Evolutionary conservation across 2,888 invertebrate genomes (phyloP), one percentile per base, ranked within the genome.

Genomic region (Noctua janthe): DNA sequence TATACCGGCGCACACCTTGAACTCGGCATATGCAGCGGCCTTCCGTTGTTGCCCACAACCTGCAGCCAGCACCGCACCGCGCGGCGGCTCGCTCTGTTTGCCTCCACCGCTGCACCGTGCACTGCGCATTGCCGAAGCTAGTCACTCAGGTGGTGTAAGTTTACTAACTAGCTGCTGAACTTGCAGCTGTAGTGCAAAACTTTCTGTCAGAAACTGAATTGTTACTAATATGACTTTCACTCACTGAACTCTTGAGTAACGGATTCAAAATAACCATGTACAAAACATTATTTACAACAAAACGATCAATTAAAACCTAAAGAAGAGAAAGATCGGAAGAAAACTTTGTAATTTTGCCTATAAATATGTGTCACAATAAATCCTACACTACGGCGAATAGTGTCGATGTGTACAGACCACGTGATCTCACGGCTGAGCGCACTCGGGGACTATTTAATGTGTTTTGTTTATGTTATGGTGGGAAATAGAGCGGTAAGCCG

Each of bases 401-500:
- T 51, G 66, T 47, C 79, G 73, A 39, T 49, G 49, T 23, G 35
- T 13, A 7, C 35, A 4, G 0, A 23, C 13, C 29, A 3, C 74
- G 15, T 11, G 71, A 59, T 35, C 54, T 15, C 56, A 64, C 82
- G 56, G 39, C 20, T 43, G 51, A 59, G 39, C 49, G 71, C 59
- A 39, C 29, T 59, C 56, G 29, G 29, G 23, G 17, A 29, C 71
- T 49, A 43, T 67, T 71, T 66, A 71, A 39, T 76, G 39, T 76
- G 71, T 49, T 76, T 70, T 73, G 67, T 76, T 72, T 72, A 69
- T 69, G 35, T 66, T 66, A 39, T 66, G 15, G 69, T 35, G 54
- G 54, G 62, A 83, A 76, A 73, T 73, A 77, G 82, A 82, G 83
- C 83, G 83, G 72, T 64, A 73, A 64, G 72, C 47, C 54, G 49